These are phyloP conservation scores for Scelioninae gen. 1 DNA, from an alignment of 2,888 invertebrate species.

Conservation along the genomic window DNA sequence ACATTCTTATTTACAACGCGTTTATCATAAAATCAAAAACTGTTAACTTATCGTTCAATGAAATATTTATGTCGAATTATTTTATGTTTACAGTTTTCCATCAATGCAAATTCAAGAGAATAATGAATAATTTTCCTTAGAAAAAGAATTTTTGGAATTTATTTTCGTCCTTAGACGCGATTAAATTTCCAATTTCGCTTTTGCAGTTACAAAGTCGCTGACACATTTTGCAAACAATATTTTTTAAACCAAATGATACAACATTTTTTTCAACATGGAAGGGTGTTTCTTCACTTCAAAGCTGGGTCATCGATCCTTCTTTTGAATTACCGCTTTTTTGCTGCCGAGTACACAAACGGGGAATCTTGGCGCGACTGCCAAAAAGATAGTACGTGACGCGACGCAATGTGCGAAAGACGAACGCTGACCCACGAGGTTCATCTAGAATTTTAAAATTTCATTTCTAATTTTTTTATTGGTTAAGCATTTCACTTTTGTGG, in stretches of 20 bases:
- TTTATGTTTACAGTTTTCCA: no score
- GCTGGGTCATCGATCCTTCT: constrained; percentile 70
- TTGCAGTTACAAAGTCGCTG: no score
- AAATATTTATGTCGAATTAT: no score
- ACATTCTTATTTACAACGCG: no score
- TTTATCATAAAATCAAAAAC: no score
- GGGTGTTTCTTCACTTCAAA: constrained; percentile 13
- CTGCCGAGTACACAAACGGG: constrained; percentile 70
- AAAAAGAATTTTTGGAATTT: no score
- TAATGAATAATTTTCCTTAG: no score
- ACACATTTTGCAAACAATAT: no score
- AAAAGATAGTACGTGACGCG: constrained; percentile 71
- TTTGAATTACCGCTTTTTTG: constrained; percentile 49
- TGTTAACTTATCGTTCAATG: no score
- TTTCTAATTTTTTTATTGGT: constrained; percentile 1
- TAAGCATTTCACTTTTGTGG: background rate
- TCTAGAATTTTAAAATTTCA: constrained; percentile 21
- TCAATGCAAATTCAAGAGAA: no score
- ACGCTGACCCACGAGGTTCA: constrained; percentile 22
- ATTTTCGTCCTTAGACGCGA: no score
- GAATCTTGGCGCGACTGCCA: constrained; percentile 74
- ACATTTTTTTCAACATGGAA: background rate
- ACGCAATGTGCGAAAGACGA: constrained; percentile 30
- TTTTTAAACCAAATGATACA: background rate
- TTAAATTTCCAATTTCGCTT: no score